phyloP scores from a whole-genome alignment of 2,113 vertebrate genomes.

The Polyodon spathula region DNA sequence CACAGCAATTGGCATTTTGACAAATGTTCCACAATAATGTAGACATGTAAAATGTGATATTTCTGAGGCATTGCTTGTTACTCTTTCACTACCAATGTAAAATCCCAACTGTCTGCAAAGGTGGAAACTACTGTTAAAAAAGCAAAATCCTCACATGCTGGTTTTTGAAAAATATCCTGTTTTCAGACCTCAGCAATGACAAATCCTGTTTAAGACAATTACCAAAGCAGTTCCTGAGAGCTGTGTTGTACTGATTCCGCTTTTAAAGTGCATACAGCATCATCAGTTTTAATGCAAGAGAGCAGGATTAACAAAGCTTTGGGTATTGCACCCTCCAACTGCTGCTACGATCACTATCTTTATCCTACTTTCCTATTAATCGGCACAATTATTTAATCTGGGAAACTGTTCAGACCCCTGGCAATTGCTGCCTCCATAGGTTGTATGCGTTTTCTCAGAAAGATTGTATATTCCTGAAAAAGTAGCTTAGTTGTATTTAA shows the following conservation, averaged over 20 bases:
- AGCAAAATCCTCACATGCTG: slow-evolving; percentile 10
- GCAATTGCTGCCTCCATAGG: no score
- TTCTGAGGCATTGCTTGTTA: slow-evolving; percentile 65
- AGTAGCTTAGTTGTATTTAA: no score
- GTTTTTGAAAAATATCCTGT: slow-evolving; percentile 23
- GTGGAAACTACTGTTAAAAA: slow-evolving; percentile 65
- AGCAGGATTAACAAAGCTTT: not conserved
- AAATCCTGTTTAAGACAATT: slow-evolving; percentile 43
- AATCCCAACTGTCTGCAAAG: slow-evolving; percentile 62
- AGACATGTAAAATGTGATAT: slow-evolving; percentile 60
- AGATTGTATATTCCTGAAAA: no score
- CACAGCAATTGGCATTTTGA: slow-evolving; percentile 65
- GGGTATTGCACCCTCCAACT: no score
- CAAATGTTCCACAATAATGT: slow-evolving; percentile 64
- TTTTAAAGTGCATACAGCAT: not conserved
- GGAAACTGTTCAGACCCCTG: no score
- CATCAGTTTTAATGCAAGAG: not conserved
- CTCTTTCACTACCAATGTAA: slow-evolving; percentile 63
- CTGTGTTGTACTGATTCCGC: slow-evolving; percentile 27
- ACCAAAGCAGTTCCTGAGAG: slow-evolving; percentile 36
- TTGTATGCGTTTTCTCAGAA: no score
- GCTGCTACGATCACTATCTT: no score
- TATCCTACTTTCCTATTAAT: no score
- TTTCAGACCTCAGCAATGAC: slow-evolving; percentile 37
- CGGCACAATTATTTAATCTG: no score